Conservation (phyloP, 2,797 vertebrate species). For the Oryzias dopingdopingensis region DNA sequence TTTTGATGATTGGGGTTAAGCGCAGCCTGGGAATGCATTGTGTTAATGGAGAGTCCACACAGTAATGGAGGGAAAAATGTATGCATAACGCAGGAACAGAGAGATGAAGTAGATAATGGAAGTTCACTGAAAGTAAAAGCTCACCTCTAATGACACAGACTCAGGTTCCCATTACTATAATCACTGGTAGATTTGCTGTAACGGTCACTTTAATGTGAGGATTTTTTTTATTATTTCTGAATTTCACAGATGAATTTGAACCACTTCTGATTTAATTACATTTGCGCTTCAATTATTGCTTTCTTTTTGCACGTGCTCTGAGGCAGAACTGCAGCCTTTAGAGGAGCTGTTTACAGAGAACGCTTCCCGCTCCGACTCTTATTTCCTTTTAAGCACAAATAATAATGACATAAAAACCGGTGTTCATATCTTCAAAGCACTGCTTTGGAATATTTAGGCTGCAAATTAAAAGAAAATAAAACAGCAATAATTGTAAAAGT, state of each 20-base stretch:
- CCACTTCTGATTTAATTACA: slow-evolving; percentile 37
- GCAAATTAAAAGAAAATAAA: background rate
- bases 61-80: too few species aligned
- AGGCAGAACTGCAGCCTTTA: background rate
- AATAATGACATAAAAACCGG: background rate
- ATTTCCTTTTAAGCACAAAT: background rate
- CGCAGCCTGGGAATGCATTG: too few species aligned
- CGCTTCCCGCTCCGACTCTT: background rate
- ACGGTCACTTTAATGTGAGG: slow-evolving; percentile 27
- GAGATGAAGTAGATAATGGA: slow-evolving; percentile 35
- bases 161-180: slow-evolving; percentile 37
- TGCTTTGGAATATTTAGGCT: too few species aligned
- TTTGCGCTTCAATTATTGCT: slow-evolving; percentile 19
- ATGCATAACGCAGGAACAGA: background rate
- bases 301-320: background rate
- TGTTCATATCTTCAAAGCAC: background rate
- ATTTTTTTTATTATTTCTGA: slow-evolving; percentile 18
- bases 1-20: background rate
- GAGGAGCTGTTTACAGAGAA: slow-evolving; percentile 1
- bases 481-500: background rate
- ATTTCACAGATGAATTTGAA: slow-evolving; percentile 33
- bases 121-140: slow-evolving; percentile 28
- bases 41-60: too few species aligned
- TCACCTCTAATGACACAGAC: slow-evolving; percentile 49
- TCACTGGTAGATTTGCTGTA: slow-evolving; percentile 32